Conservation (phyloP, 92 coral and sea anemone species). For the Paramuricea clavata region DNA sequence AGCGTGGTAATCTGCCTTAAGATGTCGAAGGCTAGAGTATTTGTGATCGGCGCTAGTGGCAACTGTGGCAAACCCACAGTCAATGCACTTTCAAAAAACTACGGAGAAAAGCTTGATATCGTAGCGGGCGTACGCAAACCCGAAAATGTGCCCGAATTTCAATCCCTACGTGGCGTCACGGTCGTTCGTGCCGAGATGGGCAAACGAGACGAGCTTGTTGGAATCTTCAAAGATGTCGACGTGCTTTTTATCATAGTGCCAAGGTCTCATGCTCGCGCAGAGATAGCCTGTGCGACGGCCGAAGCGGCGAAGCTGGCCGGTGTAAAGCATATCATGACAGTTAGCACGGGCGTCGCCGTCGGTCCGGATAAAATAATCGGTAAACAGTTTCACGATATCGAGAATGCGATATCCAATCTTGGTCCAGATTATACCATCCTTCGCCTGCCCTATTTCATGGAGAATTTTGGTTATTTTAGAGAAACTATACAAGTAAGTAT, state of each 20-base stretch:
- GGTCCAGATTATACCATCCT: conserved; percentile 63
- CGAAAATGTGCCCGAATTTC: conserved; percentile 2
- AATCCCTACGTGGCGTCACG: conserved; percentile 54
- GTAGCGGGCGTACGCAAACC: conserved; percentile 76
- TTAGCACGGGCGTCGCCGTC: conserved; percentile 50
- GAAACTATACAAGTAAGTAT: too few relatives aligned
- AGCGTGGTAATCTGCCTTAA: neutral
- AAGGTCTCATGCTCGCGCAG: conserved; percentile 45
- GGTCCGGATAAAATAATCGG: conserved; percentile 59
- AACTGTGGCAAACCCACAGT: conserved; percentile 66
- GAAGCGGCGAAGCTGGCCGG: conserved; percentile 71
- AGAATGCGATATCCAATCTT: conserved; percentile 52
- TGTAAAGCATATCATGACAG: conserved; percentile 52
- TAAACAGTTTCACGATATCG: conserved; percentile 64
- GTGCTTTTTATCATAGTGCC: conserved; percentile 73
- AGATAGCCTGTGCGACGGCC: conserved; percentile 67
- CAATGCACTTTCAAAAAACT: conserved; percentile 48
- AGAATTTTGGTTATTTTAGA: conserved; percentile 42
- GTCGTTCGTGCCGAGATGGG: conserved; percentile 77
- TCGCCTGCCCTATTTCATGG: conserved; percentile 75
- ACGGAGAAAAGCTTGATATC: conserved; percentile 61
- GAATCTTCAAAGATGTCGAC: conserved; percentile 58
- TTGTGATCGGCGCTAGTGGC: conserved; percentile 79
- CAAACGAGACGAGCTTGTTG: conserved; percentile 52
- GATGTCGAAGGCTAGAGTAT: conserved; percentile 65